Evolutionary conservation across 37 sponge, comb jelly and placozoan genomes (phyloP).

Genomic region (Beroe forskalii): DNA sequence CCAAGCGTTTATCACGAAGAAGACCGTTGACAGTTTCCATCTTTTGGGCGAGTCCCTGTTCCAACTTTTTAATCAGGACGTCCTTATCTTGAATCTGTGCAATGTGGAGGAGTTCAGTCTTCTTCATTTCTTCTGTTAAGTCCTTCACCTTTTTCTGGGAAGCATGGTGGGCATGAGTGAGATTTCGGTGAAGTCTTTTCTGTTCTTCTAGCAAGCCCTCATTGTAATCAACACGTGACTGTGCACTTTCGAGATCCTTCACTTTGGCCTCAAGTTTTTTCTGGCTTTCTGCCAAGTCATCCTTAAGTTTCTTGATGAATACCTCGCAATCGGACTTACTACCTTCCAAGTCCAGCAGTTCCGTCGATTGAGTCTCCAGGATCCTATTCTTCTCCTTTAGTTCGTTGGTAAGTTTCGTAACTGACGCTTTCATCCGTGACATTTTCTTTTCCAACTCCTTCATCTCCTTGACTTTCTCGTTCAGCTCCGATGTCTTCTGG

Average conservation of each 20-base stretch:
- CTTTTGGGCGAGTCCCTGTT: not conserved
- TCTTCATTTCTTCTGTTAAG: not conserved
- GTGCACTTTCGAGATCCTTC: not conserved
- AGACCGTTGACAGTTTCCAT: constrained; percentile 26
- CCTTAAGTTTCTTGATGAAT: constrained; percentile 38
- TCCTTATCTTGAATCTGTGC: constrained; percentile 30
- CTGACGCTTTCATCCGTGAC: not conserved
- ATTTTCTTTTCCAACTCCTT: constrained; percentile 39
- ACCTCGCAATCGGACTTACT: constrained; percentile 31
- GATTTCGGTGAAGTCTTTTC: not conserved
- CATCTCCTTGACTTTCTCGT: not conserved
- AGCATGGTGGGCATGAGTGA: not conserved
- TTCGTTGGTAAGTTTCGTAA: not conserved
- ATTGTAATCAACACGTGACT: not conserved
- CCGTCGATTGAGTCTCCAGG: constrained; percentile 21
- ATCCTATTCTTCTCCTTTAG: constrained; percentile 33
- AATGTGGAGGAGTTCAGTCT: constrained; percentile 24
- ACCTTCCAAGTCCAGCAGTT: constrained; percentile 22
- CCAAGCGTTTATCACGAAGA: not conserved
- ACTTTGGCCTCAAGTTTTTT: not conserved
- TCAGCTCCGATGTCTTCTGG: constrained; percentile 30
- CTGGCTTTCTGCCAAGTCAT: constrained; percentile 2
- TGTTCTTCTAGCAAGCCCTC: not conserved
- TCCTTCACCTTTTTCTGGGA: not conserved
- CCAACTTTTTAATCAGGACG: not conserved